Conservation (phyloP, 2,113 vertebrate genomes). For the Regulus satrapa region DNA sequence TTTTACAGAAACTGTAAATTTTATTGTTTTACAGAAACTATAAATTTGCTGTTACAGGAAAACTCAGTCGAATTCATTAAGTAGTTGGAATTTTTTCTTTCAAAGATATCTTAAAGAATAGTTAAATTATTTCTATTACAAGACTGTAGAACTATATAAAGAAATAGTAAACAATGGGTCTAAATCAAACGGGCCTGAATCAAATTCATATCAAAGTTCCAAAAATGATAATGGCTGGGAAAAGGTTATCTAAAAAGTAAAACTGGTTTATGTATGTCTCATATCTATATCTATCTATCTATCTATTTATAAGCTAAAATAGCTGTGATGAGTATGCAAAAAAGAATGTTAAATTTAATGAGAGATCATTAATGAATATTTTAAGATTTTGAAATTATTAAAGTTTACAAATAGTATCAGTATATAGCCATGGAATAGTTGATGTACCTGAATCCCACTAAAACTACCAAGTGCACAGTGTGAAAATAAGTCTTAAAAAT, state of each 20-base stretch:
- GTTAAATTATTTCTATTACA: not conserved
- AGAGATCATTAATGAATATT: not conserved
- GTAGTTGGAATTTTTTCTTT: not conserved
- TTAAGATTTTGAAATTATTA: not conserved
- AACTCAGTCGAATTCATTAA: not conserved
- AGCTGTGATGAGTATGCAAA: not conserved
- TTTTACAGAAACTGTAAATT: not conserved
- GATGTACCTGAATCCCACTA: not conserved
- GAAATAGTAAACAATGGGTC: not conserved
- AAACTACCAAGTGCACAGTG: not conserved
- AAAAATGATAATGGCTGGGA: not conserved
- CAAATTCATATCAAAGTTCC: not conserved
- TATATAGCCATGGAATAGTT: not conserved
- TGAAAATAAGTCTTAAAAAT: not conserved
- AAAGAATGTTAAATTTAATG: not conserved
- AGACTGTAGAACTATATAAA: not conserved
- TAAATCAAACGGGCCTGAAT: not conserved
- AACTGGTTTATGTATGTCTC: not conserved
- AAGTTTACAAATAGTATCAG: not conserved
- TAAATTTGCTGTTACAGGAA: not conserved
- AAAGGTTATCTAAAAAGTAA: not conserved
- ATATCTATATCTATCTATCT: not conserved
- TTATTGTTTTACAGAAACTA: too few species aligned
- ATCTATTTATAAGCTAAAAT: not conserved
- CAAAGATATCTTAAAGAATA: not conserved